phyloP scores from a whole-genome alignment of 2,113 vertebrate genomes.

The Varanus salvator region DNA sequence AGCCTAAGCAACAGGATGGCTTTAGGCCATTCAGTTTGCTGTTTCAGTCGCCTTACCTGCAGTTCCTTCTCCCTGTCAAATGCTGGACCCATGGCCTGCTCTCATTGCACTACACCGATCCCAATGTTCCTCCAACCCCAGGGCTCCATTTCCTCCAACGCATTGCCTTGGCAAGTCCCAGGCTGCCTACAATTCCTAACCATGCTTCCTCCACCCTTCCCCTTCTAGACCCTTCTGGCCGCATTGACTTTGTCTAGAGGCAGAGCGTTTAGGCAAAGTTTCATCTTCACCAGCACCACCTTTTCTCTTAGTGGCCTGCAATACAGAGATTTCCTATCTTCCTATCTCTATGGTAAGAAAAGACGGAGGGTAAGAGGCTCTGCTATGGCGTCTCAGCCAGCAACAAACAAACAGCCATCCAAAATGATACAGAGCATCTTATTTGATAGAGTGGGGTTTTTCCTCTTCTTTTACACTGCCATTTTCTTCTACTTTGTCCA shows the following conservation, averaged over 20 bases:
- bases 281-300: not conserved
- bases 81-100: too few relatives aligned
- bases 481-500: conserved; percentile 18
- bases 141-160: not conserved
- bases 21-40: not conserved
- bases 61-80: not conserved
- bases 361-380: too few relatives aligned
- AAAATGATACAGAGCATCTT: not conserved
- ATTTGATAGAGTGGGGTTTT: conserved; percentile 3
- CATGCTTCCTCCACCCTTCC: not conserved
- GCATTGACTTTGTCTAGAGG: too few relatives aligned
- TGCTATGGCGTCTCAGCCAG: not conserved
- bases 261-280: not conserved
- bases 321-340: not conserved
- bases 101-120: not conserved
- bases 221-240: not conserved
- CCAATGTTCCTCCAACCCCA: not conserved
- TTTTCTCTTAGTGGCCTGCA: not conserved
- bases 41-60: not conserved
- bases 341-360: not conserved
- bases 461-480: not conserved
- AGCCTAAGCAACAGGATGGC: not conserved
- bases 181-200: not conserved
- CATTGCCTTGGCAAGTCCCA: not conserved
- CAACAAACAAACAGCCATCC: not conserved